Evolutionary conservation across 2,797 vertebrate genomes (phyloP).

Genomic region (Chelonia mydas): DNA sequence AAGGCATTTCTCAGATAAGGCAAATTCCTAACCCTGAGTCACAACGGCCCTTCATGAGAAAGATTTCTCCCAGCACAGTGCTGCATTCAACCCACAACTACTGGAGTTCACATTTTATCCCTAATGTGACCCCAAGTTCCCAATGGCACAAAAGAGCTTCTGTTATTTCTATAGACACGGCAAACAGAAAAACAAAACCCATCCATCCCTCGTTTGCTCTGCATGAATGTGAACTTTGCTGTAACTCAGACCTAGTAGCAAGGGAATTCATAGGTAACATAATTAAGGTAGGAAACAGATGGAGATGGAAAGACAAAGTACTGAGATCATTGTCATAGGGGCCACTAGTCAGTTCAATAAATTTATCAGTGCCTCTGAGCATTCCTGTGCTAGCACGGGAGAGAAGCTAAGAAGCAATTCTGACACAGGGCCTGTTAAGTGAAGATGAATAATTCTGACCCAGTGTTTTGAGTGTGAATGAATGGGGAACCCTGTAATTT

Average conservation of each 20-base stretch:
- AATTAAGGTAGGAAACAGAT: constrained; percentile 32
- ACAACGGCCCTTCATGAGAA: neutral
- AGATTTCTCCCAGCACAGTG: constrained; percentile 12
- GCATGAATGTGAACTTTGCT: neutral
- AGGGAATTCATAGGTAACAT: neutral
- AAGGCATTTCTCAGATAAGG: neutral
- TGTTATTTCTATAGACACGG: neutral
- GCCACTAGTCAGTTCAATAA: neutral
- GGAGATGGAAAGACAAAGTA: neutral
- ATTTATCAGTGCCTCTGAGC: neutral
- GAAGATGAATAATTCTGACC: constrained; percentile 46
- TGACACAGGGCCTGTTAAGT: neutral
- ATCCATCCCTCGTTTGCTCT: neutral
- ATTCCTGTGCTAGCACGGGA: neutral
- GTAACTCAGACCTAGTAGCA: neutral
- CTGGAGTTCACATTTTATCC: constrained; percentile 16
- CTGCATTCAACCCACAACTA: neutral
- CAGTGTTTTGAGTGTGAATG: constrained; percentile 39
- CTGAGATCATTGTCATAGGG: neutral
- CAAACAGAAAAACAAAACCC: constrained; percentile 31
- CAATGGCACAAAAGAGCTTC: constrained; percentile 6
- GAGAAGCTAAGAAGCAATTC: constrained; percentile 14
- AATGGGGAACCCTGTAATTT: constrained; percentile 41
- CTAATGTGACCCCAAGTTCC: constrained; percentile 11
- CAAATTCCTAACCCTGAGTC: constrained; percentile 39